Percentiles rank a stretch among this genome's conserved stretches.
These are phyloP conservation scores for Strix aluco DNA, from an alignment of 2,113 vertebrate genomes.

Conservation along the genomic window DNA sequence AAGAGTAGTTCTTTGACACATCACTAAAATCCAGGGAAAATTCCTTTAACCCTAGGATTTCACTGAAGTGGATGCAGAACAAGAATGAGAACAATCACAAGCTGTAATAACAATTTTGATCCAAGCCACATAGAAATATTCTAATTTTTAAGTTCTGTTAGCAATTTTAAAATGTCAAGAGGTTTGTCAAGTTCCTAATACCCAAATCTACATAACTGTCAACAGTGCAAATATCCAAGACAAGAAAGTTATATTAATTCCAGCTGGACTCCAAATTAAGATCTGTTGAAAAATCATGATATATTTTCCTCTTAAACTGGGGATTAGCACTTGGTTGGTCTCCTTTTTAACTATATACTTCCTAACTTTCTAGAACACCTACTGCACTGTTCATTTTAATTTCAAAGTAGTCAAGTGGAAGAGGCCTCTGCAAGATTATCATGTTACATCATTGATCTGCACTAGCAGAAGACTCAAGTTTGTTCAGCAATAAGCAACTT, in stretches of 20 bases:
- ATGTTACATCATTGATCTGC: background rate
- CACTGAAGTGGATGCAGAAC: background rate
- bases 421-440: background rate
- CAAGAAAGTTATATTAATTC: background rate
- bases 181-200: background rate
- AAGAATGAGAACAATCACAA: background rate
- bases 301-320: background rate
- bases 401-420: background rate
- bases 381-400: background rate
- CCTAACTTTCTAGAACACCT: background rate
- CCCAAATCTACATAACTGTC: background rate
- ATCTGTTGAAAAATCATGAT: background rate
- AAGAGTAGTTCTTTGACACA: background rate
- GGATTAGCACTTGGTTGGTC: background rate
- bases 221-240: background rate
- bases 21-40: background rate
- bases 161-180: background rate
- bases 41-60: background rate
- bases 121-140: background rate
- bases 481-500: constrained; percentile 11
- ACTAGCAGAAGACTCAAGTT: background rate
- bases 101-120: background rate
- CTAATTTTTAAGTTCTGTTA: background rate
- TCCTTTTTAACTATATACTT: background rate
- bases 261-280: background rate